These are phyloP conservation scores for Apoderus coryli DNA, from an alignment of 2,888 invertebrate species.

Conservation along the genomic window DNA sequence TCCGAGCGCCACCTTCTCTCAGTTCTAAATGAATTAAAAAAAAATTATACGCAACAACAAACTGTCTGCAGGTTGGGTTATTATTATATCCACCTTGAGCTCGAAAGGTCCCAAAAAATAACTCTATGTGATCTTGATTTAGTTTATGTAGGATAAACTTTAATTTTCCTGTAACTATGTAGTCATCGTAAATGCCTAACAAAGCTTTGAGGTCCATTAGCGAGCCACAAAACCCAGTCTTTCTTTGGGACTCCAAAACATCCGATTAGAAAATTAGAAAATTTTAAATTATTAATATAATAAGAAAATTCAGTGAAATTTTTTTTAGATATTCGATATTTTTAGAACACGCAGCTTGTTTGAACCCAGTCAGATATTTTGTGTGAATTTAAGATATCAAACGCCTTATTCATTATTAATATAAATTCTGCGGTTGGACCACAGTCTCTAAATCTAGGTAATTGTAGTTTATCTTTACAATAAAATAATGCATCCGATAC, in stretches of 20 bases:
- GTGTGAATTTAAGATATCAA: conserved; percentile 14
- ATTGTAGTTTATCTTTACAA: conserved; percentile 12
- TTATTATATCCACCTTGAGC: conserved; percentile 13
- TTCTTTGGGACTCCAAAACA: conserved; percentile 11
- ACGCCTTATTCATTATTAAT: conserved; percentile 11
- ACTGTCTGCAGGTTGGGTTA: conserved; percentile 14
- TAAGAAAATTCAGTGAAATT: conserved; percentile 7
- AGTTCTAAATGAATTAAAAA: conserved; percentile 12
- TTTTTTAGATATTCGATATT: conserved; percentile 9
- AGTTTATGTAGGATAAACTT: conserved; percentile 14
- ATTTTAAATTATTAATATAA: conserved; percentile 13
- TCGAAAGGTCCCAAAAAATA: conserved; percentile 13
- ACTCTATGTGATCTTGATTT: conserved; percentile 15
- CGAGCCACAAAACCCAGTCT: conserved; percentile 12
- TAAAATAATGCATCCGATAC: conserved; percentile 11
- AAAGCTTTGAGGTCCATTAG: conserved; percentile 8
- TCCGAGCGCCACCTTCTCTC: conserved; percentile 9
- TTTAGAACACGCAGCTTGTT: conserved; percentile 10
- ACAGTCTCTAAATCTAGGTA: conserved; percentile 11
- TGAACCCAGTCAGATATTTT: conserved; percentile 13
- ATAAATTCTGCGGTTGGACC: conserved; percentile 14
- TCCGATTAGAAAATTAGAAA: conserved; percentile 9
- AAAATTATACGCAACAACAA: conserved; percentile 13
- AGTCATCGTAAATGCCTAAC: conserved; percentile 8
- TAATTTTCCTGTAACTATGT: conserved; percentile 5